A percentile compares a stretch with the other conserved stretches of the same genome.
phyloP scores from a whole-genome alignment of 2,797 vertebrate genomes.

The Buceros bicornis region DNA sequence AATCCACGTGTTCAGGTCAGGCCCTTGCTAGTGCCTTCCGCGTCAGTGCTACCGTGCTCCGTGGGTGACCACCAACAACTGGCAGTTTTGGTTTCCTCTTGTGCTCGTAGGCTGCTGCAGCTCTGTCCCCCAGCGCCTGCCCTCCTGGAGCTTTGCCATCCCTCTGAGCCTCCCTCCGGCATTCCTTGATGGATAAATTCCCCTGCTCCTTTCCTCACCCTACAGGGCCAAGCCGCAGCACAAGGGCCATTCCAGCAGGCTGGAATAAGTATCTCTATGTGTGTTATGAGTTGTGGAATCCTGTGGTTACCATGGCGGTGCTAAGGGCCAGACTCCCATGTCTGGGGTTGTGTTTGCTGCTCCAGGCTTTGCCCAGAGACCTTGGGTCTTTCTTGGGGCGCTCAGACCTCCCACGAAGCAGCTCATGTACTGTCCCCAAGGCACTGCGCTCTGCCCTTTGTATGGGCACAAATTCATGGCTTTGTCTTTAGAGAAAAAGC shows the following conservation, averaged over 20 bases:
- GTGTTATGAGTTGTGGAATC: background rate
- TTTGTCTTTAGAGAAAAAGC: background rate
- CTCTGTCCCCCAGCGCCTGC: fast-evolving
- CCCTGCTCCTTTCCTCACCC: background rate
- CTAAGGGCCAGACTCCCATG: background rate
- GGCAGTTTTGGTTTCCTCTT: background rate
- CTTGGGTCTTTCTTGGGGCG: background rate
- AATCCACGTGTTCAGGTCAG: background rate
- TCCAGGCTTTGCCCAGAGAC: background rate
- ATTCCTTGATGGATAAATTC: background rate
- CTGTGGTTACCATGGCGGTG: background rate
- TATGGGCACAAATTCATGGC: fast-evolving
- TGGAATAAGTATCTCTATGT: background rate
- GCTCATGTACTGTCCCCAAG: fast-evolving
- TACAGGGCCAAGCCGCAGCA: background rate
- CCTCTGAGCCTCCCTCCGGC: background rate
- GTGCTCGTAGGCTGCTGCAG: fast-evolving
- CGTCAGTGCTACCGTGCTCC: fast-evolving
- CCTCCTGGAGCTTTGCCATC: background rate
- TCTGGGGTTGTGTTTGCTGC: background rate
- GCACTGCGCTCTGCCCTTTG: background rate
- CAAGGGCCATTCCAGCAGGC: background rate
- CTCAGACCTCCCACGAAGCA: background rate
- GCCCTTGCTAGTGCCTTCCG: background rate
- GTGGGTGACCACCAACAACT: fast-evolving